Evolutionary conservation across 2,888 invertebrate genomes (phyloP).

Genomic region (Tipula unca): DNA sequence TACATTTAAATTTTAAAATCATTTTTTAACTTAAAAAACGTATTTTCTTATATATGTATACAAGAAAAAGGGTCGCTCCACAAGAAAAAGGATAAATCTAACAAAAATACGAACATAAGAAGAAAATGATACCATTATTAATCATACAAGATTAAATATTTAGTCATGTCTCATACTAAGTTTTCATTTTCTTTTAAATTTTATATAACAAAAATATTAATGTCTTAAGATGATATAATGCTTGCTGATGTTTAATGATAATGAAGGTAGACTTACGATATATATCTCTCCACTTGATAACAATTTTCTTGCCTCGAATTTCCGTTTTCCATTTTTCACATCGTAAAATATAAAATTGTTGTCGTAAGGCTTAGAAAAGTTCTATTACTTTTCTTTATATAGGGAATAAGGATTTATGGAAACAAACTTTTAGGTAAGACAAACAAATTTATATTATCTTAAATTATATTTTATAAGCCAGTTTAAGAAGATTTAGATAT

Average conservation of each 20-base stretch:
- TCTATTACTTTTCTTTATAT: background rate
- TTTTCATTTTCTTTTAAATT: background rate
- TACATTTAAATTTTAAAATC: background rate
- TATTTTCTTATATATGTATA: background rate
- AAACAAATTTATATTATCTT: background rate
- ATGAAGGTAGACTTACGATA: conserved; percentile 8
- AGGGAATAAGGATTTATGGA: background rate
- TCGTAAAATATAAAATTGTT: background rate
- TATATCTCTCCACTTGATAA: background rate
- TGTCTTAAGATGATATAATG: background rate
- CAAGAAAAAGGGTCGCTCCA: background rate
- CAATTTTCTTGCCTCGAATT: background rate
- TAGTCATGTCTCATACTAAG: background rate
- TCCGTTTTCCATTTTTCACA: background rate
- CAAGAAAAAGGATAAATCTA: background rate
- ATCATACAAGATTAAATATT: conserved; percentile 8
- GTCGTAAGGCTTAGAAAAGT: background rate
- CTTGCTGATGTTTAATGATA: background rate
- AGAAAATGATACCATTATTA: background rate
- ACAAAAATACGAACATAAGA: background rate
- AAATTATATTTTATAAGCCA: background rate
- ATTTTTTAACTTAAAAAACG: background rate
- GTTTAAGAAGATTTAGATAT: background rate
- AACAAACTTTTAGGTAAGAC: background rate
- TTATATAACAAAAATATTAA: background rate